Evolutionary conservation across 2,113 vertebrate genomes (phyloP).

Genomic region (Mirza zaza): DNA sequence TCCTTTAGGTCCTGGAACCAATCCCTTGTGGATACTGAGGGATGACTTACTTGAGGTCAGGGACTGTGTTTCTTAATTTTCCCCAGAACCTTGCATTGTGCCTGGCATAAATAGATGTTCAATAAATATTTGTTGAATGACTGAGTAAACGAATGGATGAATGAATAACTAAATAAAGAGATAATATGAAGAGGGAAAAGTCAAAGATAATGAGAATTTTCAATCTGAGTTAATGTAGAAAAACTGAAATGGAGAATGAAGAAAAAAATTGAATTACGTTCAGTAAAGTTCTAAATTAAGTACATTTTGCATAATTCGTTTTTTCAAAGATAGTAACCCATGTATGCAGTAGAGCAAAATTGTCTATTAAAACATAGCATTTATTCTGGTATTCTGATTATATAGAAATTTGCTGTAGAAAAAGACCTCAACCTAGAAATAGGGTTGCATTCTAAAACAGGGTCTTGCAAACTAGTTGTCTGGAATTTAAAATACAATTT

Average conservation of each 20-base stretch:
- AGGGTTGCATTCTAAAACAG: not conserved
- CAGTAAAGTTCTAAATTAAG: not conserved
- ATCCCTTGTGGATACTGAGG: no score
- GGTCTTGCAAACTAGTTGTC: not conserved
- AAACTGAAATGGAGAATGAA: not conserved
- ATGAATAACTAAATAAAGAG: not conserved
- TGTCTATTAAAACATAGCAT: not conserved
- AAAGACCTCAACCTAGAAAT: not conserved
- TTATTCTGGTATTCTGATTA: not conserved
- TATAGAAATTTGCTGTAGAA: not conserved
- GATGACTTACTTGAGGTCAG: no score
- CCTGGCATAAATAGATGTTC: not conserved
- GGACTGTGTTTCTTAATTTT: not conserved
- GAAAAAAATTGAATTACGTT: not conserved
- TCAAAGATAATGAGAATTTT: not conserved
- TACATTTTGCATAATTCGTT: not conserved
- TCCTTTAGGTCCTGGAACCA: not conserved
- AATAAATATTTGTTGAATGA: not conserved
- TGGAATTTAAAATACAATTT: constrained; percentile 36
- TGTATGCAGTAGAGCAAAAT: not conserved
- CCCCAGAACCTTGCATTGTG: not conserved
- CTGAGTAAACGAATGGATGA: not conserved
- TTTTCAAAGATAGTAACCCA: not conserved
- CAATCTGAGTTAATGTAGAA: not conserved
- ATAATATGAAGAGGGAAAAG: not conserved